phyloP scores from a whole-genome alignment of 2,113 vertebrate genomes.

The Phaethon lepturus region DNA sequence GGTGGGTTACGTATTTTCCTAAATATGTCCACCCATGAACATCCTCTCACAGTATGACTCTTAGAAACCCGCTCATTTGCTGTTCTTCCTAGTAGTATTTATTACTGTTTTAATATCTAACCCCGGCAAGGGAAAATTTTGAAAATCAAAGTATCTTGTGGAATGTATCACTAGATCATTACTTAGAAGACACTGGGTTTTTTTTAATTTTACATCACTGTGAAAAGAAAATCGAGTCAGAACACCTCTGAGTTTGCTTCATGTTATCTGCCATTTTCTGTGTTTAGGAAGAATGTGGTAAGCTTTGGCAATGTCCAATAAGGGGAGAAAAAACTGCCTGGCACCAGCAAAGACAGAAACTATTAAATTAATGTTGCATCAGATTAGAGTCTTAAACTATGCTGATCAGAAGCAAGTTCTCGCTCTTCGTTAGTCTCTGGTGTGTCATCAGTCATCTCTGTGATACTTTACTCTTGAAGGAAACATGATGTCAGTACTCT shows the following conservation, averaged over 20 bases:
- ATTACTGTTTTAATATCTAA: not conserved
- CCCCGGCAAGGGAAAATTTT: not conserved
- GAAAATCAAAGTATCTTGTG: not conserved
- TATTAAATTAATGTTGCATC: not conserved
- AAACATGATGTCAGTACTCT: conserved; percentile 12
- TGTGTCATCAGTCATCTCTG: not conserved
- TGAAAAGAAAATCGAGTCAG: not conserved
- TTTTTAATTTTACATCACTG: not conserved
- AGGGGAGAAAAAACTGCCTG: not conserved
- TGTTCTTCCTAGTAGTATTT: not conserved
- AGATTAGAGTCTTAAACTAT: not conserved
- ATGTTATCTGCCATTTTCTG: not conserved
- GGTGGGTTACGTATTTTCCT: not conserved
- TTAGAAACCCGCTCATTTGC: not conserved
- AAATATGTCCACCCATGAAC: not conserved
- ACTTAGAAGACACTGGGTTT: not conserved
- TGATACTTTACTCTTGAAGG: not conserved
- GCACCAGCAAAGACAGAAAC: not conserved
- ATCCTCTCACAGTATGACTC: not conserved
- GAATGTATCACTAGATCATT: not conserved
- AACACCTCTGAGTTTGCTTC: not conserved
- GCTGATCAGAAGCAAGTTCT: not conserved
- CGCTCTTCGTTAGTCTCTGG: not conserved
- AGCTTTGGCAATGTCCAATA: not conserved
- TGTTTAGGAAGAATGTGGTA: not conserved